Evolutionary conservation across 2,113 vertebrate genomes (phyloP), one percentile per base, ranked within the genome.

Genomic region (Morone chrysops): DNA sequence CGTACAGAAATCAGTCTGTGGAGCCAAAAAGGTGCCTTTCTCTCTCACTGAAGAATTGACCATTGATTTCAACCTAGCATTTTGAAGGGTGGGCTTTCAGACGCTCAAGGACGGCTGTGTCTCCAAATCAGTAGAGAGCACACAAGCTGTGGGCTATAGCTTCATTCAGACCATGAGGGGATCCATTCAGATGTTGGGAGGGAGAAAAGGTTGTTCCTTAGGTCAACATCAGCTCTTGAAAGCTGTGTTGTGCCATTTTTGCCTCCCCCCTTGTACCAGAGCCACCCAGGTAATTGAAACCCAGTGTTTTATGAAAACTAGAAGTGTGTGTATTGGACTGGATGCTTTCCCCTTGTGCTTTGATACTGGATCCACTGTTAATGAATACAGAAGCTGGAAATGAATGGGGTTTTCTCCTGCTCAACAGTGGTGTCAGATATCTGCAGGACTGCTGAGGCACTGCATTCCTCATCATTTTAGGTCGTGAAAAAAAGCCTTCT

Each of bases 161-260:
- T 73, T 67, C 48, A n/a, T 82, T 82, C 57, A 72, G 70, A 75
- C 87, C 85, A 90, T 93, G 88, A 94, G 92, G 89, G 84, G 92
- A 88, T 89, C 89, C 93, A 89, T 94, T 94, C 91, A 94, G 83
- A 78, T 75, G 25, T 85, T 48, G 67, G 18, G 80, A 81, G 69
- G 72, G 87, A 88, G 85, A 82, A 69, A 81, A 75, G 68, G 89
- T 83, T 81, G 71, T 85, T 89, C 59, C 87, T 90, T 94, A 57
- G 89, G 89, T 94, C 92, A 93, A 94, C 92, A 94, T 86, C 69
- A 85, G 85, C 73, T 86, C 90, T 91, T 90, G 84, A 93, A 93
- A 91, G 91, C 91, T 9, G 18, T 89, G 86, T 92, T 93, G 85
- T 93, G 77, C 65, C 4, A 10, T 80, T 82, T 87, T 87, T 20